Evolutionary conservation across 2,113 vertebrate species (phyloP).

Genomic region (Eurypyga helias): DNA sequence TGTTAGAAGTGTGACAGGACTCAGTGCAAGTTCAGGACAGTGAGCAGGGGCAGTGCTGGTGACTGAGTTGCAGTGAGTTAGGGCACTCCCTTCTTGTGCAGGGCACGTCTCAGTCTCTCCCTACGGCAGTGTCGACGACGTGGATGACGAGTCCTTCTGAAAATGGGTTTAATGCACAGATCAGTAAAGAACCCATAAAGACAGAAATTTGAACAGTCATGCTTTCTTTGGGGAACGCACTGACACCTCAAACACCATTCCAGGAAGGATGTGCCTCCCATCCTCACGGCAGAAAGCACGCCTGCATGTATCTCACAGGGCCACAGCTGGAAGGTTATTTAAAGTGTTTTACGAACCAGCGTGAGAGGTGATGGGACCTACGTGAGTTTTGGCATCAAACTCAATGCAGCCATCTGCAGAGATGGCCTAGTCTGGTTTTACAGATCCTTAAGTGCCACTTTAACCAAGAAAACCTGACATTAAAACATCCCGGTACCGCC

Average conservation of each 20-base stretch:
- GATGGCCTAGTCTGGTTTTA: not conserved
- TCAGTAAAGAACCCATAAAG: not conserved
- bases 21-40: not conserved
- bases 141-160: not conserved
- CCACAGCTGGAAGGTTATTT: not conserved
- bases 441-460: not conserved
- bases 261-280: not conserved
- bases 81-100: rapidly evolving
- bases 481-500: not conserved
- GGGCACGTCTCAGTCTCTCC: rapidly evolving
- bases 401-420: not conserved
- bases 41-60: not conserved
- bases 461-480: not conserved
- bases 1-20: not conserved
- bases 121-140: not conserved
- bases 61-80: not conserved
- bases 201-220: not conserved
- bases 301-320: not conserved
- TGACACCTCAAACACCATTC: not conserved
- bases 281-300: not conserved
- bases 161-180: not conserved
- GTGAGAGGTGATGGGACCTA: not conserved
- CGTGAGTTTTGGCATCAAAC: not conserved
- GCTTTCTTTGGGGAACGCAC: not conserved
- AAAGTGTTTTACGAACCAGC: not conserved